Evolutionary conservation across 2,888 invertebrate genomes (phyloP).

Genomic region (Girardia tigrina): DNA sequence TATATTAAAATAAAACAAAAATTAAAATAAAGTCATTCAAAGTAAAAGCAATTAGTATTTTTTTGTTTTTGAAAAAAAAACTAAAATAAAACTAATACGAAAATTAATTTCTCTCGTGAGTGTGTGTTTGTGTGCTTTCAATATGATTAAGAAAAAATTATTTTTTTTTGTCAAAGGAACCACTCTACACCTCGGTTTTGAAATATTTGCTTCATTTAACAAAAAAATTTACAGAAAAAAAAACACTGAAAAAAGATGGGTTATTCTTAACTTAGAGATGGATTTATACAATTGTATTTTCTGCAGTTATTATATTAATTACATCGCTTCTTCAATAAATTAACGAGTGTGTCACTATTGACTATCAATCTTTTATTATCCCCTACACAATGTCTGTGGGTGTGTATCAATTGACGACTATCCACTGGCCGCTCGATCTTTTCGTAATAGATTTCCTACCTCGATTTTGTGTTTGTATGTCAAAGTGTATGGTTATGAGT

Average conservation of each 20-base stretch:
- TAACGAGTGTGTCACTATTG: slow-evolving; percentile 15
- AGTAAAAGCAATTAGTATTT: too few relatives aligned
- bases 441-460: not conserved
- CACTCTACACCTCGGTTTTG: not conserved
- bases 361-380: slow-evolving; percentile 23
- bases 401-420: not conserved
- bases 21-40: too few relatives aligned
- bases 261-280: not conserved
- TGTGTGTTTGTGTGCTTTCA: too few relatives aligned
- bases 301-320: slow-evolving; percentile 23
- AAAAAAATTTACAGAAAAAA: not conserved
- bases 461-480: not conserved
- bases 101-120: not conserved
- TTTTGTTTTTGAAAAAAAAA: too few relatives aligned
- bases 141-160: not conserved
- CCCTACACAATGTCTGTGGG: slow-evolving; percentile 3
- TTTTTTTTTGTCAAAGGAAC: not conserved
- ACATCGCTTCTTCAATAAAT: slow-evolving; percentile 20
- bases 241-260: not conserved
- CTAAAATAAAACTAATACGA: not conserved
- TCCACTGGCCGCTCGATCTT: not conserved
- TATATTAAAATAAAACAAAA: too few relatives aligned
- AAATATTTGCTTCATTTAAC: not conserved
- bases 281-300: slow-evolving; percentile 11
- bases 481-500: not conserved